Evolutionary conservation across 1,140 invertebrate genomes (phyloP).

Genomic region (Listronotus bonariensis): DNA sequence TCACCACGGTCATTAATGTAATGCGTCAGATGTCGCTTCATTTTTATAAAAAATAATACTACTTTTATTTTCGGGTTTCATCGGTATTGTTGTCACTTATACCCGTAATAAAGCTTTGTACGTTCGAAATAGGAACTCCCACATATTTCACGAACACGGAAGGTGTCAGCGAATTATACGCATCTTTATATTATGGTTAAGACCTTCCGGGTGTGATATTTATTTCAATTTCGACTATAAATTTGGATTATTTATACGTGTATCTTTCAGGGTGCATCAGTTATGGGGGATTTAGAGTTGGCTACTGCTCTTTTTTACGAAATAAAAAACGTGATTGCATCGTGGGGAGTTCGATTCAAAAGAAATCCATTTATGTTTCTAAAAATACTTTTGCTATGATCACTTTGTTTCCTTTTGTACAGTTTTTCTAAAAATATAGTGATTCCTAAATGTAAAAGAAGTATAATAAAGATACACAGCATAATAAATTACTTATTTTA

Average conservation of each 20-base stretch:
- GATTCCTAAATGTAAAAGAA: too few relatives aligned
- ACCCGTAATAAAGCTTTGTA: too few relatives aligned
- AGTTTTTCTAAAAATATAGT: too few relatives aligned
- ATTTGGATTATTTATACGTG: conserved; percentile 6
- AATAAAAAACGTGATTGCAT: conserved; percentile 8
- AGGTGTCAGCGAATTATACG: conserved; percentile 30
- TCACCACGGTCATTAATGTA: too few relatives aligned
- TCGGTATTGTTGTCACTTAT: too few relatives aligned
- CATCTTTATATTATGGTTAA: conserved; percentile 28
- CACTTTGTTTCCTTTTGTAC: too few relatives aligned
- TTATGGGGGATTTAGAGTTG: conserved; percentile 1
- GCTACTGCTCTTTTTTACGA: background rate
- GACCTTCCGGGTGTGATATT: conserved; percentile 7
- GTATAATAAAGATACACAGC: too few relatives aligned
- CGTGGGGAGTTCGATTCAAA: background rate
- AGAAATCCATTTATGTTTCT: background rate
- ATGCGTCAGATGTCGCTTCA: too few relatives aligned
- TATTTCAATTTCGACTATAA: background rate
- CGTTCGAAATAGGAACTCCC: conserved; percentile 21
- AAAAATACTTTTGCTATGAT: too few relatives aligned
- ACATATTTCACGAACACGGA: conserved; percentile 21
- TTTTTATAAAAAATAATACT: too few relatives aligned
- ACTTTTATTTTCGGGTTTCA: too few relatives aligned
- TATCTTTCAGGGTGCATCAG: background rate
- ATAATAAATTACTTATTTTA: too few relatives aligned